Evolutionary conservation across 2,113 vertebrate genomes (phyloP), one percentile per base, ranked within the genome.

Genomic region (Pteropus alecto): DNA sequence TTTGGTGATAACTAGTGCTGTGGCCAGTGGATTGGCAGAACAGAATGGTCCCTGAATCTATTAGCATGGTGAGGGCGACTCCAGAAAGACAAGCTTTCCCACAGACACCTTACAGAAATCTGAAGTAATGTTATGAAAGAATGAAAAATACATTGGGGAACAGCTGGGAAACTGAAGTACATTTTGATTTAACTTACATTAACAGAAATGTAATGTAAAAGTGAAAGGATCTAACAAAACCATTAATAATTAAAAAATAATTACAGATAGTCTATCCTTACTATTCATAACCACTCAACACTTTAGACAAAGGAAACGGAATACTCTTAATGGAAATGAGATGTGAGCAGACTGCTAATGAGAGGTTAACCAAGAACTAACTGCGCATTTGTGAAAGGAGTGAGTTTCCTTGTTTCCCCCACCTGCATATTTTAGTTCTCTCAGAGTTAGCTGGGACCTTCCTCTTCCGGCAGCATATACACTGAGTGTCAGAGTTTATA

Each of bases 231-330:
- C 98, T 98, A 99, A 99, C 98, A 98, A 98, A 99, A 98, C 98
- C 98, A 98, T 99, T 99, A 98, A 99, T 99, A 98, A 99, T 99
- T 99, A 98, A 99, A 99, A 99, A 99, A 99, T 98, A 99, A 99
- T 99, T 99, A 99, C 98, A 98, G 98, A 98, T 98, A 97, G 98
- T 97, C 98, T 98, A 97, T 98, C 98, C 98, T 98, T 98, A 97
- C 98, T 98, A 98, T 98, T 99, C 98, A 99, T 98, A 98, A 98
- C 98, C 98, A 98, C 98, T 98, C 98, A 98, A 98, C 97, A 98
- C 98, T 98, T 98, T 98, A 99, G 98, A 98, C 98, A 98, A 99
- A 99, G 98, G 95, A 98, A 98, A 98, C 97, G 73, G 98, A 98
- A 97, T 98, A 98, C 96, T 98, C 98, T 98, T 98, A 92, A 26